A percentile compares a stretch with the other conserved stretches of the same genome.
Evolutionary conservation across 2,888 invertebrate species (phyloP).

Genomic region (Agriotes lineatus): DNA sequence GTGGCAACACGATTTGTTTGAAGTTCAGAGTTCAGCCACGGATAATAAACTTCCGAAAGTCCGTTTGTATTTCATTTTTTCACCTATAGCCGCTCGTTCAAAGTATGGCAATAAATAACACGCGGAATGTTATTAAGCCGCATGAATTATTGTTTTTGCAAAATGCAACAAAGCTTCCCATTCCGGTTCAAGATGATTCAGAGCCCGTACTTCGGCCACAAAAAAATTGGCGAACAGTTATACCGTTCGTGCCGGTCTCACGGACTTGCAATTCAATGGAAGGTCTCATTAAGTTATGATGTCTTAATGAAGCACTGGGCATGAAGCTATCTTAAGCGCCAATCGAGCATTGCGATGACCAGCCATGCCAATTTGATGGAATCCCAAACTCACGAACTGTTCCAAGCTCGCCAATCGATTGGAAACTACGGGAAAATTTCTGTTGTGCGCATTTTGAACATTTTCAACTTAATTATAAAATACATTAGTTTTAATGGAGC

Average conservation of each 20-base stretch:
- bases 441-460: background rate
- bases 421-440: background rate
- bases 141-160: background rate
- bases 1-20: background rate
- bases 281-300: constrained; percentile 19
- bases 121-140: background rate
- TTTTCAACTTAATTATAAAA: constrained; percentile 20
- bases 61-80: background rate
- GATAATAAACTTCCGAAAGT: background rate
- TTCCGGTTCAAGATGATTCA: background rate
- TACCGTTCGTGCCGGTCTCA: background rate
- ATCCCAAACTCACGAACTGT: background rate
- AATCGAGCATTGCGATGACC: constrained; percentile 1
- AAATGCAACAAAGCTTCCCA: background rate
- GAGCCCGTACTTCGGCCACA: background rate
- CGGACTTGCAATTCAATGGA: constrained; percentile 12
- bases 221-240: background rate
- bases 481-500: constrained; percentile 25
- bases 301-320: constrained; percentile 11
- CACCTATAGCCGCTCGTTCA: background rate
- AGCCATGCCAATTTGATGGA: background rate
- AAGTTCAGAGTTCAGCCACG: background rate
- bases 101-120: background rate
- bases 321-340: background rate
- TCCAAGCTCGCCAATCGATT: background rate